Percentiles rank a stretch among this genome's conserved stretches.
Conservation (phyloP, 1,140 invertebrate genomes). For the Daktulosphaira vitifoliae region DNA sequence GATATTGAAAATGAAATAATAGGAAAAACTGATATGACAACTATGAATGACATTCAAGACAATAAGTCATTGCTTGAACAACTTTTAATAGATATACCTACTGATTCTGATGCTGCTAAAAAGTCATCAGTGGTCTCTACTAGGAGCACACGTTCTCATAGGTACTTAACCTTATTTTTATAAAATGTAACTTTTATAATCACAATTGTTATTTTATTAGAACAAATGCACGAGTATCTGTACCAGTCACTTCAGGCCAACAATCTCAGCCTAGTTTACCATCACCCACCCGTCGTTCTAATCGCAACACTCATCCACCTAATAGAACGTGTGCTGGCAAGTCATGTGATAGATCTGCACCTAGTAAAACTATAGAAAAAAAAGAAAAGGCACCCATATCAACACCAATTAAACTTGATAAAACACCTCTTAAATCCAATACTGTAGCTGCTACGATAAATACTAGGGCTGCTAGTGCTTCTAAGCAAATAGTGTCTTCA, state of each 20-base stretch:
- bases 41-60: constrained; percentile 17
- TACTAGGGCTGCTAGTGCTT: constrained; percentile 28
- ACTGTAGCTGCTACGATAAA: constrained; percentile 22
- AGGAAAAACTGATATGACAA: constrained; percentile 11
- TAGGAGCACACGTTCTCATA: constrained; percentile 40
- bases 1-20: constrained; percentile 27
- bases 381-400: constrained; percentile 2
- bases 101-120: constrained; percentile 43
- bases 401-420: constrained; percentile 27
- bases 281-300: constrained; percentile 26
- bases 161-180: background rate
- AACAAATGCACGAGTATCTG: constrained; percentile 25
- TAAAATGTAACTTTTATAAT: background rate
- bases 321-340: constrained; percentile 20
- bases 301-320: constrained; percentile 29
- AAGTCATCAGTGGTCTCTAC: constrained; percentile 37
- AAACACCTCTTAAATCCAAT: constrained; percentile 20
- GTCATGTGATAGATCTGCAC: constrained; percentile 22
- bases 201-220: constrained; percentile 1
- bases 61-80: constrained; percentile 61
- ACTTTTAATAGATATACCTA: constrained; percentile 66
- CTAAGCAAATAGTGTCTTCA: constrained; percentile 10
- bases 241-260: background rate
- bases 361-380: constrained; percentile 31
- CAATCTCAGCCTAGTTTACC: constrained; percentile 26